Base-by-base conservation (phyloP, 2,888 invertebrate genomes). In the Troides oblongomaculatus region DNA sequence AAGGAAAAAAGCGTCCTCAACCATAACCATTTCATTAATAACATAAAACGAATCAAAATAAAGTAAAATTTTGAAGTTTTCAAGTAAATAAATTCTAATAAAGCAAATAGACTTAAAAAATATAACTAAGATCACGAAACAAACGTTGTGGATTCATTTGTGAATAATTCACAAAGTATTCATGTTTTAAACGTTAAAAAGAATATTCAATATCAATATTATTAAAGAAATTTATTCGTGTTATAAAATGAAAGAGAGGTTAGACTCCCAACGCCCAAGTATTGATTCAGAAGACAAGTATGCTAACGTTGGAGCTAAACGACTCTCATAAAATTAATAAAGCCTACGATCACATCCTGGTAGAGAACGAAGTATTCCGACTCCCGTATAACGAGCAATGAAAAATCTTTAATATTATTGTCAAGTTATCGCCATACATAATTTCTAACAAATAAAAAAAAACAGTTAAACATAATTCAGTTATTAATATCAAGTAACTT, bases 211-310 rank as follows among this genome's bases (percentile, higher is more conserved):
- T 46, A 46, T 46, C 14, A 46, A 46, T 46, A 46, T 14, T 30
- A 30, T 30, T 3, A 46, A 46, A 46, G 46, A 46, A 46, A 46
- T 46, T 46, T 46, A 46, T 46, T 46, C 46, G 12, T 12, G 53
- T 53, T n/a, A 53, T 53, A 53, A n/a, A 53, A 18, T 18, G 53
- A 6, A 53, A 53, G n/a, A 53, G 53, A 53, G 18, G 53, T 53
- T 53, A 53, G n/a, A 53, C 53, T 53, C 12, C 14, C 46, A 14
- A 46, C 46, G 46, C 53, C 18, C 53, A 53, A 53, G 53, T 53
- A 39, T 36, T 62, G 68, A 60, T 50, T 68, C 63, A 64, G 59
- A 23, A 36, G 53, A 23, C 64, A 68, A 68, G 46, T 58, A 63
- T 68, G 68, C 59, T 18, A 59, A 60, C 25, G 53, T 43, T 50